Base-by-base conservation (phyloP, 2,113 vertebrate species). In the Paradoxurus hermaphroditus region DNA sequence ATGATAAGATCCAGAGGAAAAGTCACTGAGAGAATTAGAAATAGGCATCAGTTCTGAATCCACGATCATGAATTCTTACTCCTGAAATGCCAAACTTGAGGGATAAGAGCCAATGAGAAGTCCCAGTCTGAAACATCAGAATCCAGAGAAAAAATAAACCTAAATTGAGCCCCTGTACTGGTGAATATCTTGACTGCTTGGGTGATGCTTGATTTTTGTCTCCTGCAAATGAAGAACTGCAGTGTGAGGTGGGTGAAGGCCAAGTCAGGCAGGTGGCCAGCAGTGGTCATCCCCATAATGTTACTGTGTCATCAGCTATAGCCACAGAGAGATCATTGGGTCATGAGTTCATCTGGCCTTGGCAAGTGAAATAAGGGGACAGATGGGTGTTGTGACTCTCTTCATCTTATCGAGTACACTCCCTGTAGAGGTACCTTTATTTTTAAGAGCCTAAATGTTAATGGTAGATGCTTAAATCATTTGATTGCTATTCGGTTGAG, bases 311-410 rank as follows among this genome's bases (percentile, higher is more conserved):
- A 21, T 25, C 27, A 46, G 1, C 23, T 44, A 11, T 1, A 10
- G 63, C 25, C 65, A 34, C 7, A 0, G 3, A 5, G 16, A 36
- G 4, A 5, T 2, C 4, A 3, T 7, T 39, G 67, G 25, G 36
- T 39, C 25, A 4, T 15, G 31, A 59, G 25, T 39, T 14, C 18
- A 14, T 27, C 41, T 86, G 67, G 51, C 21, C 13, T 56, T 79
- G 16, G n/a, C 4, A 31, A 79, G 23, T 29, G 59, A 44, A 49
- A 19, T 14, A 36, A 41, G 56, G 67, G 21, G 44, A 11, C 53
- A 39, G 7, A 59, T 10, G 23, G 18, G 27, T 59, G 5, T 29
- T 41, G 13, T 4, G 44, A 31, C 29, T 73, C 56, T 34, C 19
- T 86, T 31, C 36, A 41, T 73, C 34, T 82, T 63, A 78, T 31